Conservation (phyloP, 2,113 vertebrate species). For the Hemibagrus wyckioides region DNA sequence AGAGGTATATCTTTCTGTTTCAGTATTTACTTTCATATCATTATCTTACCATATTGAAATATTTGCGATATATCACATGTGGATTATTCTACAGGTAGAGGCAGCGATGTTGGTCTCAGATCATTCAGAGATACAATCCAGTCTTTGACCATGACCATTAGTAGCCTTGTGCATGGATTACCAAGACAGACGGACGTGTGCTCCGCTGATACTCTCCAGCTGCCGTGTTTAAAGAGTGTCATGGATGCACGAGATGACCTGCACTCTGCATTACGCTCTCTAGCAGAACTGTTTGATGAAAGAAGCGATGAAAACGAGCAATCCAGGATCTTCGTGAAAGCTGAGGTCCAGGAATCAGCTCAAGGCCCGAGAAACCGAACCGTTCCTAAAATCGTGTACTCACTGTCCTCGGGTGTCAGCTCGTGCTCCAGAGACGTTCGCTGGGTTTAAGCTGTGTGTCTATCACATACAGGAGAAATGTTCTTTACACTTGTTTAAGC, state of each 20-base stretch:
- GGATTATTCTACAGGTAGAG: conserved; percentile 58
- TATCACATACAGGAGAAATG: neutral
- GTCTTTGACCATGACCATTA: conserved; percentile 66
- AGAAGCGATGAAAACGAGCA: conserved; percentile 26
- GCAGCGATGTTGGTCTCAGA: conserved; percentile 48
- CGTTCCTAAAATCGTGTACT: conserved; percentile 62
- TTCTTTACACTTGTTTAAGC: neutral
- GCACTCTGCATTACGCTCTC: conserved; percentile 70
- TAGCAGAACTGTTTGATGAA: conserved; percentile 62
- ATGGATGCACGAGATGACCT: conserved; percentile 67
- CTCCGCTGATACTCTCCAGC: conserved; percentile 46
- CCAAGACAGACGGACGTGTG: conserved; percentile 30
- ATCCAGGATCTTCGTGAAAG: conserved; percentile 32
- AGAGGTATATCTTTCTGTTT: conserved; percentile 71
- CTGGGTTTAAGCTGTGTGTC: conserved; percentile 77
- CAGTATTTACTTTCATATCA: neutral
- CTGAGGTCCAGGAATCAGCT: neutral
- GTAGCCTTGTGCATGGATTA: conserved; percentile 60
- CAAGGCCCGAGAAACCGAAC: conserved; percentile 43
- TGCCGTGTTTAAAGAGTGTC: conserved; percentile 54
- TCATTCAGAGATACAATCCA: conserved; percentile 64
- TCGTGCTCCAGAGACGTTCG: conserved; percentile 61
- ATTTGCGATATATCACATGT: neutral
- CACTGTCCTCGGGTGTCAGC: conserved; percentile 54
- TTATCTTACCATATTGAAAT: neutral